Conservation (phyloP, 2,113 vertebrate species). For the Axis porcinus region DNA sequence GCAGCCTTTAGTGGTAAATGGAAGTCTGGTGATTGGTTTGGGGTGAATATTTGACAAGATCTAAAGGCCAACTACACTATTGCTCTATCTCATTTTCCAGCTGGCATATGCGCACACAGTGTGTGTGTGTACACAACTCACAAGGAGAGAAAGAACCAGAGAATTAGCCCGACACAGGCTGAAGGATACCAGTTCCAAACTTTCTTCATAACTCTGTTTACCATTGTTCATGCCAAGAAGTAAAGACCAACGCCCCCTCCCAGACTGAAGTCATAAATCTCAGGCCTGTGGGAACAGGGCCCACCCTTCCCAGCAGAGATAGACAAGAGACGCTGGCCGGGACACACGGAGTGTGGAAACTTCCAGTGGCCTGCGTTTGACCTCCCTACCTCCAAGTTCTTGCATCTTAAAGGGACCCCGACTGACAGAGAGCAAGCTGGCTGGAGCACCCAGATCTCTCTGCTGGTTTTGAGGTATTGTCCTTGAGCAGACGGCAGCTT, state of each 20-base stretch:
- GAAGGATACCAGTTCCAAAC: neutral
- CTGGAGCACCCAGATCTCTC: neutral
- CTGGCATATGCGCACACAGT: neutral
- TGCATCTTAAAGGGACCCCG: slow-evolving; percentile 57
- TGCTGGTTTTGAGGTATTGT: neutral
- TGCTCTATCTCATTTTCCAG: neutral
- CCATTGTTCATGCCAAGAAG: slow-evolving; percentile 29
- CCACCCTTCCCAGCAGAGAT: slow-evolving; percentile 57
- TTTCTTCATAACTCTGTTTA: slow-evolving; percentile 39
- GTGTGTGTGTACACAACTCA: neutral
- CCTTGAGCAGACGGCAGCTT: neutral
- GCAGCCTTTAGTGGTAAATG: neutral
- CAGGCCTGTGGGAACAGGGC: slow-evolving; percentile 55
- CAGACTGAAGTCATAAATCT: slow-evolving; percentile 67
- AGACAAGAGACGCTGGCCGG: slow-evolving; percentile 42
- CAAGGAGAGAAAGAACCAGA: neutral
- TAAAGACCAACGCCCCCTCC: slow-evolving; percentile 4
- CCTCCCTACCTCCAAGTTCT: slow-evolving; percentile 52
- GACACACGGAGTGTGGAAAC: slow-evolving; percentile 59
- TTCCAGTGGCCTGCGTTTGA: slow-evolving; percentile 67
- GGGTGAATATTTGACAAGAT: neutral
- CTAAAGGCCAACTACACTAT: neutral
- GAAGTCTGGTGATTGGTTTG: neutral
- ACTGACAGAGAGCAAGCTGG: neutral
- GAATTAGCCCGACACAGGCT: neutral